Evolutionary conservation across 1,140 invertebrate species (phyloP).

Genomic region (Trichonephila inaurata): DNA sequence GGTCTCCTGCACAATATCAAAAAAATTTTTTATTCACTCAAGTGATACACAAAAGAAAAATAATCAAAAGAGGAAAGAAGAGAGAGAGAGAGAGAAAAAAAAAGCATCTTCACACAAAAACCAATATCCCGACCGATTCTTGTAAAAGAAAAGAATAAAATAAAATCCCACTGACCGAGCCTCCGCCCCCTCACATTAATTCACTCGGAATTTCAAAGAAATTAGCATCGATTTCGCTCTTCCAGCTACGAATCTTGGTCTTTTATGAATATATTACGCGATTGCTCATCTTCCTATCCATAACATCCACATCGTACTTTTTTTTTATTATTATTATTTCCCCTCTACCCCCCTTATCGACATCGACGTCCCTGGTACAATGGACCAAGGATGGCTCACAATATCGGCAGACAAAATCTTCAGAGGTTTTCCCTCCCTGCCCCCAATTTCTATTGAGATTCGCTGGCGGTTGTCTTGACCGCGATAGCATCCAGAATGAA

Average conservation of each 20-base stretch:
- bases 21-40: conserved; percentile 38
- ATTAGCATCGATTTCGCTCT: conserved; percentile 57
- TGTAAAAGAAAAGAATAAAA: conserved; percentile 10
- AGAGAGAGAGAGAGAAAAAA: not conserved
- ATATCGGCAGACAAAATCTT: conserved; percentile 37
- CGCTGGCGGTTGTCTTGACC: conserved; percentile 38
- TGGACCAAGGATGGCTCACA: conserved; percentile 1
- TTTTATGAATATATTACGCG: conserved; percentile 67
- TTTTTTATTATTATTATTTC: not conserved
- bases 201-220: conserved; percentile 52
- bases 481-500: conserved; percentile 36
- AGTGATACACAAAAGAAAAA: not conserved
- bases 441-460: not conserved
- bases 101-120: not conserved
- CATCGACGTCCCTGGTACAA: conserved; percentile 11
- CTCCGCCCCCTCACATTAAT: conserved; percentile 42
- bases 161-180: conserved; percentile 21
- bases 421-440: not conserved
- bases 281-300: conserved; percentile 3
- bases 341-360: not conserved
- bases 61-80: not conserved
- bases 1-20: conserved; percentile 36
- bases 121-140: conserved; percentile 50
- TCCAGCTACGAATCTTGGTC: not conserved
- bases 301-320: not conserved